Conservation (phyloP, 2,797 vertebrate species). For the Hipposideros larvatus region DNA sequence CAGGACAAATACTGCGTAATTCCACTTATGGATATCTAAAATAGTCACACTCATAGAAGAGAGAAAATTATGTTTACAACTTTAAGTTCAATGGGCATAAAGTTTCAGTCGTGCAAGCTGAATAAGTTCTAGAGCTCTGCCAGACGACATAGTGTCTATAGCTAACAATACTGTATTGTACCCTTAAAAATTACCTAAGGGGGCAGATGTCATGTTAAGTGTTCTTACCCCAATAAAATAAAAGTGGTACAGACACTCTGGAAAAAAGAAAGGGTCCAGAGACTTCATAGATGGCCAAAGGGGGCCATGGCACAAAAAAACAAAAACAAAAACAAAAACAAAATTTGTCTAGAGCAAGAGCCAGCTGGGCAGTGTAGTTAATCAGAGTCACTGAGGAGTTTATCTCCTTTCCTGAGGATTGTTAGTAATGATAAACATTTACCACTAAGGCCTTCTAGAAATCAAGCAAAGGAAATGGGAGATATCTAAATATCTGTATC, state of each 20-base stretch:
- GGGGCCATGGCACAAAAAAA: neutral
- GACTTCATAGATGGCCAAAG: neutral
- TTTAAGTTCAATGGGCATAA: neutral
- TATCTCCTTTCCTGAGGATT: slow-evolving; percentile 18
- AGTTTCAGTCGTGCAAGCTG: neutral
- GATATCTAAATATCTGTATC: neutral
- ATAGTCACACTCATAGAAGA: neutral
- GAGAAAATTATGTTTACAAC: neutral
- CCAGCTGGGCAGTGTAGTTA: neutral
- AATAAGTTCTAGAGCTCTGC: neutral
- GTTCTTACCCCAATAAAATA: neutral
- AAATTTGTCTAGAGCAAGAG: slow-evolving; percentile 11
- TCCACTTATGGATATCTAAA: neutral
- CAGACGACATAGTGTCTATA: neutral
- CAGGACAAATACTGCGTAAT: neutral
- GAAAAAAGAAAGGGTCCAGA: neutral
- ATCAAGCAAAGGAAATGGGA: neutral
- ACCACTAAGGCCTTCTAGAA: neutral
- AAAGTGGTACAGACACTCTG: neutral
- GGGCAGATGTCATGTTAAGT: neutral
- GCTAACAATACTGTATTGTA: neutral
- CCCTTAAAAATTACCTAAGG: neutral
- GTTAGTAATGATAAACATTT: neutral
- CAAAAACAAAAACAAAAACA: neutral
- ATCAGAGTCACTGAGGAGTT: neutral